Evolutionary conservation across 2,113 vertebrate genomes (phyloP).

Genomic region (Thamnaconus septentrionalis): DNA sequence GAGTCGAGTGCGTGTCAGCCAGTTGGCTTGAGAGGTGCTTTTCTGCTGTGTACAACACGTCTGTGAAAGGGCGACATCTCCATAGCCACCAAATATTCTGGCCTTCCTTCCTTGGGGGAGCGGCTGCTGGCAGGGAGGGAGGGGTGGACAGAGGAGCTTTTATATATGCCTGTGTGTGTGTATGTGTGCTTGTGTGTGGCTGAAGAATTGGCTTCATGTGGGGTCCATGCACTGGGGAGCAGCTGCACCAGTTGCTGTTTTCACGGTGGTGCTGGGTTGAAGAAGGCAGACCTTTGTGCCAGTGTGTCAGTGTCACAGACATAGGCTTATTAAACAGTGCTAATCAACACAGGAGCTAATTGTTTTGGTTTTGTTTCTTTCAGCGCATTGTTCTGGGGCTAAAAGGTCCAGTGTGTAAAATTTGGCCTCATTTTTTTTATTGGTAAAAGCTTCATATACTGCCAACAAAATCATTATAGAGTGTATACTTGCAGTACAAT

Average conservation of each 20-base stretch:
- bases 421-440: too few relatives aligned
- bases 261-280: conserved; percentile 18
- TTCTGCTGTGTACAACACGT: conserved; percentile 1
- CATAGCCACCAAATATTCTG: conserved; percentile 21
- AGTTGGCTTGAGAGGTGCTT: conserved; percentile 15
- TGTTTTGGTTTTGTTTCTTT: conserved; percentile 16
- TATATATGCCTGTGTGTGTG: conserved; percentile 16
- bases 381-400: not conserved
- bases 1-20: conserved; percentile 9
- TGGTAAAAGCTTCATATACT: too few relatives aligned
- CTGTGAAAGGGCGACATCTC: conserved; percentile 23
- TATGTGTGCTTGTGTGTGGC: conserved; percentile 4
- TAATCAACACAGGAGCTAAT: conserved; percentile 11
- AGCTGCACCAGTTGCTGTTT: conserved; percentile 42
- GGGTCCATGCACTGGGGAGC: conserved; percentile 29
- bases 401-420: not conserved
- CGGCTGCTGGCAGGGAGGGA: conserved; percentile 1
- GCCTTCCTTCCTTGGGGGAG: conserved; percentile 9
- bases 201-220: conserved; percentile 34
- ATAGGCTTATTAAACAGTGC: conserved; percentile 18
- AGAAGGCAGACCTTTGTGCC: conserved; percentile 29
- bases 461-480: too few relatives aligned
- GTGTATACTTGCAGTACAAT: too few relatives aligned
- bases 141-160: conserved; percentile 36
- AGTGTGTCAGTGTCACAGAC: conserved; percentile 10